Conservation (phyloP, 1,140 invertebrate species). For the Anoplolepis gracilipes region DNA sequence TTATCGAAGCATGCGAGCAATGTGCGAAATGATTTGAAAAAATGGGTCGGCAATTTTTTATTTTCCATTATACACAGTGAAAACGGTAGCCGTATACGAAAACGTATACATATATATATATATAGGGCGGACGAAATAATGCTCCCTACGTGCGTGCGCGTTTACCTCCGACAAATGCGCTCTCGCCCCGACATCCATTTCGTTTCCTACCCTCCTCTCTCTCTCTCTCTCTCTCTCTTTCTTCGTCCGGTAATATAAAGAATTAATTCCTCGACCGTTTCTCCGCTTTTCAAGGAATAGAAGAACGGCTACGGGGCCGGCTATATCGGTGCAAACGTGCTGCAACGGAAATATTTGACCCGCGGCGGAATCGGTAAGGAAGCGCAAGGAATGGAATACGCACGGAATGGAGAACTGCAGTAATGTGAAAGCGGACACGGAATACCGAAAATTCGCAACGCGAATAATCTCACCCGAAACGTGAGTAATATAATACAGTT, state of each 20-base stretch:
- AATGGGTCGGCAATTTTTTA: constrained; percentile 39
- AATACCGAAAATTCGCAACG: constrained; percentile 16
- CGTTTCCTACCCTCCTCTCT: constrained; percentile 8
- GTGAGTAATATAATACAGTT: no score
- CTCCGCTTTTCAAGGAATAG: constrained; percentile 16
- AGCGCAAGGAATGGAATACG: neutral
- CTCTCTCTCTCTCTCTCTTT: no score
- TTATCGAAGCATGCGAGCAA: neutral
- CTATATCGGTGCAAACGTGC: constrained; percentile 20
- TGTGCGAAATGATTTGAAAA: constrained; percentile 45
- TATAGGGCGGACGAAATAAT: constrained; percentile 42
- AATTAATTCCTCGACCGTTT: constrained; percentile 55
- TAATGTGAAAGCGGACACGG: neutral
- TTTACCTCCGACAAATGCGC: constrained; percentile 55
- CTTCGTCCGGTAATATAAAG: constrained; percentile 53
- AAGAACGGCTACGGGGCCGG: neutral
- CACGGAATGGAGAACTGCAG: neutral
- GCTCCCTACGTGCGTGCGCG: constrained; percentile 50
- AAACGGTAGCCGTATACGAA: no score
- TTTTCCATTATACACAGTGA: neutral
- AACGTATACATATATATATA: no score
- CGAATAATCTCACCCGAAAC: constrained; percentile 17
- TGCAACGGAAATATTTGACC: constrained; percentile 28
- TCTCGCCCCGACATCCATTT: constrained; percentile 14
- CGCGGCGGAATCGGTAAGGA: neutral